phyloP scores from a whole-genome alignment of 2,797 vertebrate genomes.

The Channa striata region DNA sequence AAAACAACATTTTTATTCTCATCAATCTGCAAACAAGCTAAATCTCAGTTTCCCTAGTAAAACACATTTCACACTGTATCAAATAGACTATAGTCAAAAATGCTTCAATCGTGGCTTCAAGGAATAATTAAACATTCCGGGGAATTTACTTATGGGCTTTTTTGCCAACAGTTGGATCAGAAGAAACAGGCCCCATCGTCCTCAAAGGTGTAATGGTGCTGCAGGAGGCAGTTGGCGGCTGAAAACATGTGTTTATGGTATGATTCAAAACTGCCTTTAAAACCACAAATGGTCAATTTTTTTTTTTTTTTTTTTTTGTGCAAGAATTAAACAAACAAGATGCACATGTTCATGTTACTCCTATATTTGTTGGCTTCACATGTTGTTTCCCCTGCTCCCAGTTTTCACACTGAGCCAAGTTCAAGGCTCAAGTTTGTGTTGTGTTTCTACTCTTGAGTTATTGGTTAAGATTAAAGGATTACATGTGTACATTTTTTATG shows the following conservation, averaged over 20 bases:
- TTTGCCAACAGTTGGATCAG: neutral
- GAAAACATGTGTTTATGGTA: neutral
- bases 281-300: neutral
- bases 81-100: no score
- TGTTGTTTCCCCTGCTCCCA: neutral
- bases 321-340: neutral
- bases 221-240: neutral
- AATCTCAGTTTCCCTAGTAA: no score
- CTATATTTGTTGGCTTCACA: no score
- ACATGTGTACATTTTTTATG: no score
- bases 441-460: neutral
- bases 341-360: neutral
- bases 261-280: neutral
- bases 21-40: no score
- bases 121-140: neutral
- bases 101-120: neutral
- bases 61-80: no score
- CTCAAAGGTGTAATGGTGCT: neutral
- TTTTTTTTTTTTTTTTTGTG: no score
- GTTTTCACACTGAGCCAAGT: neutral
- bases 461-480: no score
- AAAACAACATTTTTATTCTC: no score
- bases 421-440: neutral
- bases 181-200: neutral
- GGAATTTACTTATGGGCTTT: neutral